Evolutionary conservation across 2,113 vertebrate species (phyloP).

Genomic region (Oncorhynchus tshawytscha): DNA sequence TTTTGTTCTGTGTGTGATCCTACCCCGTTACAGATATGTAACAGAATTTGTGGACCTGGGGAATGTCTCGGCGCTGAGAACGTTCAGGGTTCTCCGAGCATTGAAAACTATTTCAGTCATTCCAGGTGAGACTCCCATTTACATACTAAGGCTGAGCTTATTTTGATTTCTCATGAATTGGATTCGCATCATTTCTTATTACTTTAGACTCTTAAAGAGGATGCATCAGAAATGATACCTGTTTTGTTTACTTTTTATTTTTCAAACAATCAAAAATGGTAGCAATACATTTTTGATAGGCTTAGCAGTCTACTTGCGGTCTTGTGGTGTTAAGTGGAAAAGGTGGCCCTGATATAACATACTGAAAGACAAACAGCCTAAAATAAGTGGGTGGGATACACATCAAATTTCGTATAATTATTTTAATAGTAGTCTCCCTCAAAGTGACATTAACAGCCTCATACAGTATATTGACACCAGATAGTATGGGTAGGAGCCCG

Average conservation of each 20-base stretch:
- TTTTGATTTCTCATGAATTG: constrained; percentile 32
- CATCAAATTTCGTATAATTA: neutral
- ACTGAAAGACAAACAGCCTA: neutral
- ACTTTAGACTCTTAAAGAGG: constrained; percentile 33
- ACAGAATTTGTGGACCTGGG: constrained; percentile 99
- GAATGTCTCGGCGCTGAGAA: constrained; percentile 99
- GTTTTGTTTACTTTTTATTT: constrained; percentile 47
- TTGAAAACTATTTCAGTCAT: constrained; percentile 99
- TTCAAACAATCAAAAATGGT: constrained; percentile 71
- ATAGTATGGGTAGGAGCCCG: neutral
- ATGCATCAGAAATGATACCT: constrained; percentile 48
- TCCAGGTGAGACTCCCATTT: constrained; percentile 97
- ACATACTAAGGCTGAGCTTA: constrained; percentile 81
- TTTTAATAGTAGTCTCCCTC: neutral
- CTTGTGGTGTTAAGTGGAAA: constrained; percentile 23
- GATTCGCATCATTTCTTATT: constrained; percentile 41
- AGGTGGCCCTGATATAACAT: constrained; percentile 5
- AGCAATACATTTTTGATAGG: constrained; percentile 79
- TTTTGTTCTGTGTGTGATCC: constrained; percentile 96
- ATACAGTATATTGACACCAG: neutral
- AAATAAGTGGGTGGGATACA: neutral
- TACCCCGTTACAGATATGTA: constrained; percentile 99
- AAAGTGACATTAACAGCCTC: neutral
- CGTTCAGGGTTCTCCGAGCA: constrained; percentile 99
- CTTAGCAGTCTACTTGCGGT: constrained; percentile 82